These are phyloP conservation scores for Isichthys henryi DNA, from an alignment of 2,113 vertebrate species.

Conservation along the genomic window DNA sequence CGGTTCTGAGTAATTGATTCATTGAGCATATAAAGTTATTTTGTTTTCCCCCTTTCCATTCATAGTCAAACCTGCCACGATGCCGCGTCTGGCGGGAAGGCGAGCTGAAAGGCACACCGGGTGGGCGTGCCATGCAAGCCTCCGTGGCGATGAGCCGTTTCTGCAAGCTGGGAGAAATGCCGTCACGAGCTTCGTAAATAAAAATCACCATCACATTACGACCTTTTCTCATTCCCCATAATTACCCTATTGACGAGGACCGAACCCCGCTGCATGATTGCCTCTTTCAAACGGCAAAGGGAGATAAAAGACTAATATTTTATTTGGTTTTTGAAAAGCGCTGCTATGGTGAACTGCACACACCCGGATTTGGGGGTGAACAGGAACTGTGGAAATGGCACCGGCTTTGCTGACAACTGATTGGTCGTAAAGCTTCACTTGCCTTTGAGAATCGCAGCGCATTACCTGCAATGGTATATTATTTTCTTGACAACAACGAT, in stretches of 20 bases:
- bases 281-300: neutral
- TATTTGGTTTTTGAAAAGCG: neutral
- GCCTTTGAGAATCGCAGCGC: neutral
- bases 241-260: neutral
- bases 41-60: neutral
- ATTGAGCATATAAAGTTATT: neutral
- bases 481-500: constrained; percentile 9
- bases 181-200: neutral
- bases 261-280: neutral
- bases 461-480: neutral
- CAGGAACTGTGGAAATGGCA: neutral
- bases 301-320: constrained; percentile 6
- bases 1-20: constrained; percentile 1
- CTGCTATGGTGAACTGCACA: neutral
- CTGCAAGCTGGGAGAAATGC: neutral
- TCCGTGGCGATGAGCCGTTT: neutral
- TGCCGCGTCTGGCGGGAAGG: neutral
- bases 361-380: neutral
- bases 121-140: too few relatives aligned
- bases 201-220: neutral
- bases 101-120: neutral
- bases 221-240: neutral
- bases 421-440: neutral
- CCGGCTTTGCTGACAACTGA: neutral
- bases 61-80: neutral